Percentiles rank a stretch among this genome's conserved stretches.
phyloP scores from a whole-genome alignment of 2,888 invertebrate species.

The Herminia tarsipennalis region DNA sequence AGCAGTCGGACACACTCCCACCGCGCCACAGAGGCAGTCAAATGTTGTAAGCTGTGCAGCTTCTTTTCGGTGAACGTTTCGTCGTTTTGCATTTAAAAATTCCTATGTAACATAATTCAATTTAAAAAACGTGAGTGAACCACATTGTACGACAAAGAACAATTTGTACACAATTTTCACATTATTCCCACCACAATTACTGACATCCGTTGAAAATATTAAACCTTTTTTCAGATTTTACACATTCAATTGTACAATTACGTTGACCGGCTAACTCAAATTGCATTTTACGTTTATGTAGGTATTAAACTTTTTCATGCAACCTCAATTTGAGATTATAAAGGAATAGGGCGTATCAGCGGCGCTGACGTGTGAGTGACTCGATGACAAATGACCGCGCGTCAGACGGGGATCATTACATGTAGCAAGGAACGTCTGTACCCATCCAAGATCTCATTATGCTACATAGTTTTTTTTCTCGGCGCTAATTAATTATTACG shows the following conservation, averaged over 20 bases:
- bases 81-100: too few relatives aligned
- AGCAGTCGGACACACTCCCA: too few relatives aligned
- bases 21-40: too few relatives aligned
- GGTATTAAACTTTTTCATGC: slow-evolving; percentile 33
- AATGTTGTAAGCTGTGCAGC: too few relatives aligned
- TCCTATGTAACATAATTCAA: too few relatives aligned
- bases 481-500: slow-evolving; percentile 48
- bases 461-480: slow-evolving; percentile 39
- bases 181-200: too few relatives aligned
- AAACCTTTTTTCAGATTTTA: background rate
- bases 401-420: slow-evolving; percentile 56
- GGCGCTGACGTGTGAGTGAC: slow-evolving; percentile 73
- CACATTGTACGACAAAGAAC: too few relatives aligned
- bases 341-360: slow-evolving; percentile 70
- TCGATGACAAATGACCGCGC: slow-evolving; percentile 73
- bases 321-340: slow-evolving; percentile 58
- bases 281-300: slow-evolving; percentile 10
- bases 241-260: background rate
- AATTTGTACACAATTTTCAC: too few relatives aligned
- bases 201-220: too few relatives aligned
- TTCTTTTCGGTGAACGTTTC: too few relatives aligned
- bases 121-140: too few relatives aligned
- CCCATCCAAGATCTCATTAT: slow-evolving; percentile 37
- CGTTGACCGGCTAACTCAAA: too few relatives aligned
- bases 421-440: slow-evolving; percentile 24